These are phyloP conservation scores for Adelosebastes latens DNA, from an alignment of 2,797 vertebrate genomes.

Conservation along the genomic window DNA sequence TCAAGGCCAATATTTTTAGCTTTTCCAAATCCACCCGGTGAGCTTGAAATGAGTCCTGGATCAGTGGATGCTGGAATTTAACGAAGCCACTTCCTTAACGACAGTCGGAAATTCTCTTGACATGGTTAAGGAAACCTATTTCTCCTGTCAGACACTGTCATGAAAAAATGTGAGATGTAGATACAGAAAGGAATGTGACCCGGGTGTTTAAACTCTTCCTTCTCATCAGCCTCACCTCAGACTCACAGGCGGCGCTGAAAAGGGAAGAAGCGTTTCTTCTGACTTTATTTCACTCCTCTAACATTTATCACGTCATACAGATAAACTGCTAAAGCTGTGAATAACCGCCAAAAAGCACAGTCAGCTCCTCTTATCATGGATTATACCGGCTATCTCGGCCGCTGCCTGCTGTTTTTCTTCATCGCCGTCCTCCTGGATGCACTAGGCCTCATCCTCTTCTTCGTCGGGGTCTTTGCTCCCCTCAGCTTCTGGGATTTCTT, in stretches of 20 bases:
- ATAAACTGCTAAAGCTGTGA: constrained; percentile 1
- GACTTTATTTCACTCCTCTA: not conserved
- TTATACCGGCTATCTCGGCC: constrained; percentile 30
- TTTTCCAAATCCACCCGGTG: constrained; percentile 9
- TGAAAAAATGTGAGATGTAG: constrained; percentile 43
- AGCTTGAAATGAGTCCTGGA: constrained; percentile 8
- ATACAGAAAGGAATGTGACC: constrained; percentile 56
- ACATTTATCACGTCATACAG: not conserved
- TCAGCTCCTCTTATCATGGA: constrained; percentile 62
- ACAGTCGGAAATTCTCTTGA: not conserved
- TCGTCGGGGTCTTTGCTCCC: constrained; percentile 77
- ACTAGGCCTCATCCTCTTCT: constrained; percentile 78
- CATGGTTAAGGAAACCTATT: constrained; percentile 30
- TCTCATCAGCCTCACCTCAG: constrained; percentile 29
- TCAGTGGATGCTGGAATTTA: not conserved
- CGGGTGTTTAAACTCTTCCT: constrained; percentile 33
- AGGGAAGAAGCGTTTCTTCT: not conserved
- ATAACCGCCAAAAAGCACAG: not conserved
- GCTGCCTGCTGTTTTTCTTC: constrained; percentile 69
- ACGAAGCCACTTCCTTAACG: not conserved
- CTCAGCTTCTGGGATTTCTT: constrained; percentile 87
- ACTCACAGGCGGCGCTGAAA: not conserved
- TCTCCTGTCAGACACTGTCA: constrained; percentile 19
- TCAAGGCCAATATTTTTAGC: not conserved
- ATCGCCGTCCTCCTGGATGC: constrained; percentile 77